Base-by-base conservation (phyloP, 2,797 vertebrate genomes). In the Sebastiscus albofasciatus region DNA sequence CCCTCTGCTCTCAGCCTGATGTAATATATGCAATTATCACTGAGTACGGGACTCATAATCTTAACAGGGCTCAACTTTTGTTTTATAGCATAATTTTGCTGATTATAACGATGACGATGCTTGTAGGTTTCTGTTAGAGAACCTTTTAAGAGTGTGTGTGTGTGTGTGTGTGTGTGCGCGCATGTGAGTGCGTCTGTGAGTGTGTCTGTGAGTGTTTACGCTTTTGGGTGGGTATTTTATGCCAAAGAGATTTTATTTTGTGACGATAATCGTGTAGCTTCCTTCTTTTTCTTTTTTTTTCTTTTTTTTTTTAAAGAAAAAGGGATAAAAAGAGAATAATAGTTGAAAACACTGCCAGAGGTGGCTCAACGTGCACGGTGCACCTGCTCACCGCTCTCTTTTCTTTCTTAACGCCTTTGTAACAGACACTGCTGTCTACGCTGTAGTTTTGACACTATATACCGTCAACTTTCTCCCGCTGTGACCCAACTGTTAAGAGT, bases 201-300 rank as follows among this genome's bases (percentile, higher is more conserved):
- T 79, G 60, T n/a, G 65, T 78, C 62, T 67, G 82, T 46, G 78
- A 67, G 87, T 84, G 80, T 89, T 84, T 79, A 86, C 26, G 94
- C 92, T 95, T 94, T 91, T 72, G 93, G 93, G 93, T 94, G 93
- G 93, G 91, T 95, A 82, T 94, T 94, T 82, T 94, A 95, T 92
- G 95, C 96, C 95, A 96, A 96, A 96, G 95, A 96, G 92, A 96
- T 95, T 95, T 96, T 94, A 95, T 94, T 93, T 93, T 94, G 91
- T 93, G 85, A 93, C 22, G 89, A 94, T 94, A 93, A 95, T 95
- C 92, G 83, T 90, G 58, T 92, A 90, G 90, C 90, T 87, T 93
- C 64, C 70, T 83, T 82, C 68, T 80, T 79, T 74, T 61, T 76
- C 72, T 76, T 75, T 73, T 59, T 55, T 80, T 83, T 58, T 72